Percentiles rank a stretch among this genome's conserved stretches.
Evolutionary conservation across 2,797 vertebrate genomes (phyloP).

Genomic region (Anomalospiza imberbis): DNA sequence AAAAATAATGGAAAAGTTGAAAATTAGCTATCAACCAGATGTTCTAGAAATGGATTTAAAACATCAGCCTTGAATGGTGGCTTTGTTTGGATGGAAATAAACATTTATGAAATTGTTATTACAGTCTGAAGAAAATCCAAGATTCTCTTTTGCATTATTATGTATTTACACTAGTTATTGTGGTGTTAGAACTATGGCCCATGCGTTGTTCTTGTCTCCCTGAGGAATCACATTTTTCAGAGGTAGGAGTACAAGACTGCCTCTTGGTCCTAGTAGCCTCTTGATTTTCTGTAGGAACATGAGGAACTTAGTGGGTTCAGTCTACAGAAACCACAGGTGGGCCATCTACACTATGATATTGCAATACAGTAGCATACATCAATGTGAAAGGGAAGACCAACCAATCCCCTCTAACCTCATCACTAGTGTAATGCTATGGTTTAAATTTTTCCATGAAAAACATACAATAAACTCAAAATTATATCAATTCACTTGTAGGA

Average conservation of each 20-base stretch:
- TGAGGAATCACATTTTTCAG: background rate
- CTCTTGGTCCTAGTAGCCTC: background rate
- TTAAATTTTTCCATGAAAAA: background rate
- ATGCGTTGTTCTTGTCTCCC: background rate
- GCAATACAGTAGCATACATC: background rate
- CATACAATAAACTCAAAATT: background rate
- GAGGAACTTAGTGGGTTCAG: background rate
- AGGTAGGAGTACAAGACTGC: background rate
- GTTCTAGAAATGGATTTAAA: background rate
- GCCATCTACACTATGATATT: background rate
- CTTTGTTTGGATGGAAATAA: conserved; percentile 40
- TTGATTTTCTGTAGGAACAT: background rate
- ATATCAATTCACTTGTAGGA: background rate
- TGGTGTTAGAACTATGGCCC: background rate
- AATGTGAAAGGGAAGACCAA: background rate
- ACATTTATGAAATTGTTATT: conserved; percentile 51
- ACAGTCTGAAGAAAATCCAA: conserved; percentile 10
- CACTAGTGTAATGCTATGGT: accelerated
- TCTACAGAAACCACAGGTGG: background rate
- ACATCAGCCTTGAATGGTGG: background rate
- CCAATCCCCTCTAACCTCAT: background rate
- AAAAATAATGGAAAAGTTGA: background rate
- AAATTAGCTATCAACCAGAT: background rate
- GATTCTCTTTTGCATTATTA: background rate
- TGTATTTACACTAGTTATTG: background rate